Percentiles rank a stretch among this genome's conserved stretches.
Conservation (phyloP, 2,797 vertebrate genomes). For the Aythya fuligula region DNA sequence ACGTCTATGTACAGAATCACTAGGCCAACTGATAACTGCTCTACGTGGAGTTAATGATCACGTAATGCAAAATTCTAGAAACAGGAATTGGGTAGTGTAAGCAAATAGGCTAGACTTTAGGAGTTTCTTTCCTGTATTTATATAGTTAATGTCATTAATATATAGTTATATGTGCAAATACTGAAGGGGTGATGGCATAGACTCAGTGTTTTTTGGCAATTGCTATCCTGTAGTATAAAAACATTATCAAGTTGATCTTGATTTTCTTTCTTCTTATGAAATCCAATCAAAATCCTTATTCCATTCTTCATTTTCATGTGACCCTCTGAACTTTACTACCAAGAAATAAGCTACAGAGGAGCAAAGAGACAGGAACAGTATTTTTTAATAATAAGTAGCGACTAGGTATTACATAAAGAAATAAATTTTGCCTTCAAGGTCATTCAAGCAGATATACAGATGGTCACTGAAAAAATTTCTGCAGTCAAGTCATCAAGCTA, state of each 20-base stretch:
- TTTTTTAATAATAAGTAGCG: conserved; percentile 2
- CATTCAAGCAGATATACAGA: neutral
- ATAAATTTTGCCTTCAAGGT: conserved; percentile 46
- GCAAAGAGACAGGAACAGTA: neutral
- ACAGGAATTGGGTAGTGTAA: neutral
- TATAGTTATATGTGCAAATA: neutral
- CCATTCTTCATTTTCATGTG: neutral
- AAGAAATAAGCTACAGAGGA: neutral
- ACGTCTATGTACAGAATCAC: neutral
- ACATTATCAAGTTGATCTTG: neutral
- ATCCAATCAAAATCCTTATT: neutral
- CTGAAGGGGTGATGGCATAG: neutral
- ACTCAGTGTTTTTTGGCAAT: neutral
- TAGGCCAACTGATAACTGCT: neutral
- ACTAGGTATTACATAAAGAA: neutral
- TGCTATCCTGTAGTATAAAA: neutral
- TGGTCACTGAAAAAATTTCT: conserved; percentile 31
- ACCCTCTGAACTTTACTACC: neutral
- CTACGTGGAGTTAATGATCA: neutral
- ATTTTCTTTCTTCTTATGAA: neutral
- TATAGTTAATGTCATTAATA: neutral
- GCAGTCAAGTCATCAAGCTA: neutral
- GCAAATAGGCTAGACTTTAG: neutral
- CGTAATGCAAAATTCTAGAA: neutral
- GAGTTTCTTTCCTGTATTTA: neutral